These are phyloP conservation scores for Leptinotarsa defecta DNA, from an alignment of 1,140 invertebrate species.

Conservation along the genomic window DNA sequence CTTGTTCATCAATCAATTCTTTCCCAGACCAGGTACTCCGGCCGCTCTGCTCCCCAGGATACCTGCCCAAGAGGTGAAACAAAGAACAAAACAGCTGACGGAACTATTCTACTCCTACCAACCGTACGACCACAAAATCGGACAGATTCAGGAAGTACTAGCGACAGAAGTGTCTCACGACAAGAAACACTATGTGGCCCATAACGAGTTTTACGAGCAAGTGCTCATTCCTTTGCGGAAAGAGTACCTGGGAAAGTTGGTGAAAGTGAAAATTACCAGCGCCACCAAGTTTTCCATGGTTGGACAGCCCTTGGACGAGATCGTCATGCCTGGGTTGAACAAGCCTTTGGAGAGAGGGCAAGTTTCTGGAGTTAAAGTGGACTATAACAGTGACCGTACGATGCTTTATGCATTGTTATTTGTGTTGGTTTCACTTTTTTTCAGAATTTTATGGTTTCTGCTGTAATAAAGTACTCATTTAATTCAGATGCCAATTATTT, in stretches of 20 bases:
- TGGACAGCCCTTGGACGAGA: constrained; percentile 66
- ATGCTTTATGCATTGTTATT: constrained; percentile 1
- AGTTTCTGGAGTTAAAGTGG: constrained; percentile 57
- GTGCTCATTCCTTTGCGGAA: constrained; percentile 81
- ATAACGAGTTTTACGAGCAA: constrained; percentile 97
- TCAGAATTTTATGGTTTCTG: constrained; percentile 26
- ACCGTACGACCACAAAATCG: constrained; percentile 80
- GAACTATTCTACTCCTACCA: constrained; percentile 92
- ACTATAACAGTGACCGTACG: not conserved
- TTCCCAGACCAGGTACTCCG: constrained; percentile 91
- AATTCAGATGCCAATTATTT: no score
- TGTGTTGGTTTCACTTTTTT: constrained; percentile 16
- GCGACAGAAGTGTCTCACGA: constrained; percentile 95
- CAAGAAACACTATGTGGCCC: constrained; percentile 87
- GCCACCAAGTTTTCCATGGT: constrained; percentile 88
- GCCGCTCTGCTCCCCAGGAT: constrained; percentile 86
- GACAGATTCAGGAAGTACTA: constrained; percentile 78
- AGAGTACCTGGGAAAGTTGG: constrained; percentile 79
- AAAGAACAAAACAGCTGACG: constrained; percentile 83
- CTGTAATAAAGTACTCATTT: not conserved
- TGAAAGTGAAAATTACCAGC: constrained; percentile 76
- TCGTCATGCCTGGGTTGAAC: constrained; percentile 58
- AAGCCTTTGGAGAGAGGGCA: constrained; percentile 59
- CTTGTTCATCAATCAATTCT: constrained; percentile 98
- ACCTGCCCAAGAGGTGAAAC: constrained; percentile 85